These are phyloP conservation scores for Eutolmus rufibarbis DNA, from an alignment of 2,888 invertebrate genomes.

Conservation along the genomic window DNA sequence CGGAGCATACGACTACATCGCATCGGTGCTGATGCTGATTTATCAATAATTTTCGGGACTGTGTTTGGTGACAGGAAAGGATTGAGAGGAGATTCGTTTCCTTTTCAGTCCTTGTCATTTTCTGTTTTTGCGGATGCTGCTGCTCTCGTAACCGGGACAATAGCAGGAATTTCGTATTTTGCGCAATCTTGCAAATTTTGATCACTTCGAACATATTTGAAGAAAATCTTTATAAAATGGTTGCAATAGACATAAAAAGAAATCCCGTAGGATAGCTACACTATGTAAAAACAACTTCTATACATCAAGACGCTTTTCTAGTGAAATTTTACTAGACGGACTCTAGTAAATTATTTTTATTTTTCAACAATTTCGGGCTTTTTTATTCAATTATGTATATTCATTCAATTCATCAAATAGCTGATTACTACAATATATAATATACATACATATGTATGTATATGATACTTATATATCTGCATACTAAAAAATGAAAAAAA, in stretches of 20 bases:
- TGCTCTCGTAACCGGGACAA: neutral
- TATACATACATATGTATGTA: too few relatives aligned
- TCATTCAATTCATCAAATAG: too few relatives aligned
- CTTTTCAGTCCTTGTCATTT: neutral
- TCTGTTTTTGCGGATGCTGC: neutral
- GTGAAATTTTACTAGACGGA: too few relatives aligned
- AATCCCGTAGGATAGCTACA: too few relatives aligned
- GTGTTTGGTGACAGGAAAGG: neutral
- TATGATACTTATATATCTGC: too few relatives aligned
- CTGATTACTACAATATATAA: too few relatives aligned
- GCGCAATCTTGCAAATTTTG: neutral
- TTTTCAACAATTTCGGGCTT: too few relatives aligned
- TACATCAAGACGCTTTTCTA: too few relatives aligned
- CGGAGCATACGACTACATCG: neutral
- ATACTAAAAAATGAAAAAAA: too few relatives aligned
- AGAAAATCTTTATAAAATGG: neutral
- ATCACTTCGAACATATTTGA: neutral
- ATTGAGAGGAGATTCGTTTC: neutral
- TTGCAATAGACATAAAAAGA: neutral
- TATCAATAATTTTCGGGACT: slow-evolving; percentile 9
- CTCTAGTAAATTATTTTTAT: too few relatives aligned
- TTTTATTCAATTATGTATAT: too few relatives aligned
- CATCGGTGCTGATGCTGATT: slow-evolving; percentile 4
- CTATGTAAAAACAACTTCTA: too few relatives aligned
- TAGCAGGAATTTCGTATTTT: neutral